These are phyloP conservation scores for Bufotes viridis DNA, from an alignment of 2,797 vertebrate species.

Conservation along the genomic window DNA sequence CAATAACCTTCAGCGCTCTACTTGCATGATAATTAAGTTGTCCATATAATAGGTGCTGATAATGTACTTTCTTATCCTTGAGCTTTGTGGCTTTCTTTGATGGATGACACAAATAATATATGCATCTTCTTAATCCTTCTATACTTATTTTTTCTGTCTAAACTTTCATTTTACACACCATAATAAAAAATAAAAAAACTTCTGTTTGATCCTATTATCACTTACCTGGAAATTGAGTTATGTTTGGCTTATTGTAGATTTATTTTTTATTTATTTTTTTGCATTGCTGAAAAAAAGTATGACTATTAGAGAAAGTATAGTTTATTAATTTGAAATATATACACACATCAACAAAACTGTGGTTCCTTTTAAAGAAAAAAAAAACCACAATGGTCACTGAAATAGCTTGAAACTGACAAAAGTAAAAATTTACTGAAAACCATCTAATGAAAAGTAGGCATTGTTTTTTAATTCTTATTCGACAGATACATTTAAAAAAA, in stretches of 20 bases:
- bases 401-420: no score
- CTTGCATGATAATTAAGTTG: slow-evolving; percentile 53
- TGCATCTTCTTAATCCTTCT: not conserved
- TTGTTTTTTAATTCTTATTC: no score
- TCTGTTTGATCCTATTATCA: not conserved
- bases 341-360: no score
- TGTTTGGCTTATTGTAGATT: not conserved
- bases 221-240: not conserved
- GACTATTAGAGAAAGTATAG: not conserved
- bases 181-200: not conserved
- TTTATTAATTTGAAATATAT: no score
- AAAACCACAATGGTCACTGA: no score
- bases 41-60: slow-evolving; percentile 44
- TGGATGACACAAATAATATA: slow-evolving; percentile 34
- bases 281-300: not conserved
- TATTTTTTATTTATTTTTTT: not conserved
- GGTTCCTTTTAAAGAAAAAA: no score
- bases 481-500: no score
- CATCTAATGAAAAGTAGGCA: no score
- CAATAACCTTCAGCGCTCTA: slow-evolving; percentile 41
- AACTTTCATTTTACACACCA: not conserved
- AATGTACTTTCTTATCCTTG: slow-evolving; percentile 47
- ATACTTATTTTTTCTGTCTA: not conserved
- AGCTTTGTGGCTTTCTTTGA: slow-evolving; percentile 31
- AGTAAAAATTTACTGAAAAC: no score